Evolutionary conservation across 2,113 vertebrate genomes (phyloP), one percentile per base, ranked within the genome.

Genomic region (Nothoprocta pentlandii): DNA sequence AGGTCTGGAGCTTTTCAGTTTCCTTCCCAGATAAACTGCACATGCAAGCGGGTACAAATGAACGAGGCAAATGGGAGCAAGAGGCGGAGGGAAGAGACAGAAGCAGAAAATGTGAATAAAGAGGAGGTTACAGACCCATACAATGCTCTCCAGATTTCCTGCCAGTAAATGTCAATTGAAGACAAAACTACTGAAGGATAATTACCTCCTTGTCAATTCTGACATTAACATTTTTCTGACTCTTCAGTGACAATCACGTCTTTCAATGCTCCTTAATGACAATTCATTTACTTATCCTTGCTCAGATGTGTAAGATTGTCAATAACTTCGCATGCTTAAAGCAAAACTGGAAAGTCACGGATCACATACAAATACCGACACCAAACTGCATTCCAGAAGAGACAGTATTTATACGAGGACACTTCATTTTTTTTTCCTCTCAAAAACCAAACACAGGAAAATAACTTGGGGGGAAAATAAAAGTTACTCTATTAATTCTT

Each of bases 271-370:
- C 68, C 53, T 95, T 96, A 97, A 97, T 95, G 96, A 96, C 90
- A 96, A 96, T 93, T 94, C 81, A 91, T 95, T 96, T 96, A 96
- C 93, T 95, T 74, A 93, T 89, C 94, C 95, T 95, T 97, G 90
- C 59, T 23, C 1, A 0, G 82, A 80, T 85, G 64, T 49, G 74
- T 47, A 88, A 79, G 66, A 61, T 54, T 95, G 93, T 85, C 96
- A 95, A 56, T 91, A 96, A 83, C 69, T 47, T 89, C 84, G 68
- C 69, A 86, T 61, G 74, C 69, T 93, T 81, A 80, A 58, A 85
- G 79, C 39, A 49, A n/a, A 90, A 71, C 30, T 62, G 36, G 61
- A 61, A 91, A 90, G 88, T 47, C 85, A 74, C 3, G 69, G 51
- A 63, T 91, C 64, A 71, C 54, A 62, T 76, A 76, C 0, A 0